These are phyloP conservation scores for Anagyrus pseudococci DNA, from an alignment of 2,888 invertebrate species.

Conservation along the genomic window DNA sequence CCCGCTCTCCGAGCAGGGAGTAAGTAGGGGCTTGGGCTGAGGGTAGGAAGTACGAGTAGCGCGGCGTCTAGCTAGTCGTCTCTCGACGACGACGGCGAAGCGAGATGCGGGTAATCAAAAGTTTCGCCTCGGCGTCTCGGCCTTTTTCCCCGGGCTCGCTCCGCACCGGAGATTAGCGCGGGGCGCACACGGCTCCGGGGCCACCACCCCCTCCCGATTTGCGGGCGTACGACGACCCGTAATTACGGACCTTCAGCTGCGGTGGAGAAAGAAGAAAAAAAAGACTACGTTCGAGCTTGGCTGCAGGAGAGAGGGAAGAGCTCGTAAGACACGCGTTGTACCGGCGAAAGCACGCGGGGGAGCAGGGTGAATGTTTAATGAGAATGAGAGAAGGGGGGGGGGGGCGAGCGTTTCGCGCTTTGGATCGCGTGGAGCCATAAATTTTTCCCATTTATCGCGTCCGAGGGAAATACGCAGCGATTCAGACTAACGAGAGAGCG, in stretches of 20 bases:
- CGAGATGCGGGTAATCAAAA: conserved; percentile 60
- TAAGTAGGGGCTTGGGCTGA: neutral
- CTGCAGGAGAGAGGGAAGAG: neutral
- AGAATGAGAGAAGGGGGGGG: neutral
- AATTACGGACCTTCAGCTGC: too few relatives aligned
- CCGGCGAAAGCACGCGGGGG: too few relatives aligned
- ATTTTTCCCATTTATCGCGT: conserved; percentile 31
- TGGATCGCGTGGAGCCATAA: conserved; percentile 19
- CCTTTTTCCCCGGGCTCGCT: too few relatives aligned
- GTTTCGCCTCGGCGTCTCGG: too few relatives aligned
- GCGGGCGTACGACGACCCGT: neutral
- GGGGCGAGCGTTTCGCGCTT: conserved; percentile 5
- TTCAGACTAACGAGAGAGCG: conserved; percentile 24
- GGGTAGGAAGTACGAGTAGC: too few relatives aligned
- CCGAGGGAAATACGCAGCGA: conserved; percentile 20
- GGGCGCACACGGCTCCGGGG: too few relatives aligned
- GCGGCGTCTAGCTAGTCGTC: conserved; percentile 31
- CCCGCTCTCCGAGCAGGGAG: too few relatives aligned
- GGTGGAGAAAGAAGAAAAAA: too few relatives aligned
- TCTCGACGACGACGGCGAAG: conserved; percentile 38
- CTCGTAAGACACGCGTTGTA: too few relatives aligned
- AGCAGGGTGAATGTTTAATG: neutral
- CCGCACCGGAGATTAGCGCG: too few relatives aligned
- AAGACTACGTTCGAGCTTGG: too few relatives aligned
- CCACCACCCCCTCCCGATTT: too few relatives aligned